These are phyloP conservation scores for Lacanobia wlatinum DNA, from an alignment of 2,888 invertebrate species.

Conservation along the genomic window DNA sequence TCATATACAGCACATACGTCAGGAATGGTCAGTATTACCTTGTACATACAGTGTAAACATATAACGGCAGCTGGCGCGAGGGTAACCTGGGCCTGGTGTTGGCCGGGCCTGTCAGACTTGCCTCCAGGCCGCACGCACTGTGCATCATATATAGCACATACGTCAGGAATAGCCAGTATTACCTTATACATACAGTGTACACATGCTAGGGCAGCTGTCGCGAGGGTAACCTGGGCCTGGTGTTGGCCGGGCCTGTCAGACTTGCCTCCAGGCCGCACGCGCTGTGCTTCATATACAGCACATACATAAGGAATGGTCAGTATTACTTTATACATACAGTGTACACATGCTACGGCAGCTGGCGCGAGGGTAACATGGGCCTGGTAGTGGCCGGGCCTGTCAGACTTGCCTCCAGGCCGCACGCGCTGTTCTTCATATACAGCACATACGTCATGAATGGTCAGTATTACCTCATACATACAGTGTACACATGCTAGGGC, in stretches of 20 bases:
- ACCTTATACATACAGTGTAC: slow-evolving; percentile 84
- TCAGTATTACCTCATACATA: slow-evolving; percentile 55
- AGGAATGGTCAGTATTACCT: slow-evolving; percentile 77
- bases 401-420: slow-evolving; percentile 85
- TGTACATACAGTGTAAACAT: slow-evolving; percentile 90
- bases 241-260: slow-evolving; percentile 91
- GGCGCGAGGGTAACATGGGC: slow-evolving; percentile 92
- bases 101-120: slow-evolving; percentile 89
- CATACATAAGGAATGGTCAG: slow-evolving; percentile 79
- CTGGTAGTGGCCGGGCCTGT: slow-evolving; percentile 92
- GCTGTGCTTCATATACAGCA: slow-evolving; percentile 92
- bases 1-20: slow-evolving; percentile 89
- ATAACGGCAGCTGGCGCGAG: slow-evolving; percentile 94
- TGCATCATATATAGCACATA: slow-evolving; percentile 92
- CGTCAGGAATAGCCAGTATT: slow-evolving; percentile 77
- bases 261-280: slow-evolving; percentile 87
- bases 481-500: slow-evolving; percentile 93
- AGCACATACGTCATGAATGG: slow-evolving; percentile 81
- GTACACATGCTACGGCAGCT: slow-evolving; percentile 94
- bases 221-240: slow-evolving; percentile 91
- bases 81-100: slow-evolving; percentile 92
- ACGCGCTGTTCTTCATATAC: slow-evolving; percentile 92
- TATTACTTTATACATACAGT: slow-evolving; percentile 78
- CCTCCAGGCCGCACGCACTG: slow-evolving; percentile 88
- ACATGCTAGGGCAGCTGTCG: slow-evolving; percentile 94